These are phyloP conservation scores for Argopecten irradians DNA, from an alignment of 1,140 invertebrate species.

Conservation along the genomic window DNA sequence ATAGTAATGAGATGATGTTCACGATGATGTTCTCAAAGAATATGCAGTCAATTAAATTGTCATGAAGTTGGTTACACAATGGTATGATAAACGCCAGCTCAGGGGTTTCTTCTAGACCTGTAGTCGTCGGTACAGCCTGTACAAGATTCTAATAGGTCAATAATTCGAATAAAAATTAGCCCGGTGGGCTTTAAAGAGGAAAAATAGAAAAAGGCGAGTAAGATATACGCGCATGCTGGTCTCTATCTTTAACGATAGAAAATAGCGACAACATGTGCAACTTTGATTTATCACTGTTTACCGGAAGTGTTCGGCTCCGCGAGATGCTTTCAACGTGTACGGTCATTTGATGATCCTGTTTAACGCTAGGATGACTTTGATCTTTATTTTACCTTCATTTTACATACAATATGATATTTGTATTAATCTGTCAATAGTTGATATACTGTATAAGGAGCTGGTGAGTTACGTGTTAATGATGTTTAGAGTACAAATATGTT, in stretches of 20 bases:
- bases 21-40: not conserved
- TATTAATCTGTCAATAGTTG: not conserved
- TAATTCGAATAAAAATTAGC: conserved; percentile 23
- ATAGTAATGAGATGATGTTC: not conserved
- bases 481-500: not conserved
- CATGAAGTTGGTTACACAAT: not conserved
- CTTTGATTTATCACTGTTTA: not conserved
- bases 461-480: not conserved
- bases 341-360: not conserved
- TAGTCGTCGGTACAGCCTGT: not conserved
- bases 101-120: not conserved
- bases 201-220: not conserved
- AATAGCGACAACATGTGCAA: not conserved
- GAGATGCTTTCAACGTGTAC: not conserved
- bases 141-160: conserved; percentile 10
- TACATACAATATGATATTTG: conserved; percentile 12
- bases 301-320: not conserved
- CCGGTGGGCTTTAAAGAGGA: not conserved
- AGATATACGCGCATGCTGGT: not conserved
- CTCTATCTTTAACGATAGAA: not conserved
- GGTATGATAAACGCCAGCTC: not conserved
- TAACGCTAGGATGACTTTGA: not conserved
- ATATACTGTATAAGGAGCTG: not conserved
- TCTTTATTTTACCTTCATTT: not conserved
- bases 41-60: conserved; percentile 23